Conservation (phyloP, 2,797 vertebrate species). For the Epinephelus malabaricus region DNA sequence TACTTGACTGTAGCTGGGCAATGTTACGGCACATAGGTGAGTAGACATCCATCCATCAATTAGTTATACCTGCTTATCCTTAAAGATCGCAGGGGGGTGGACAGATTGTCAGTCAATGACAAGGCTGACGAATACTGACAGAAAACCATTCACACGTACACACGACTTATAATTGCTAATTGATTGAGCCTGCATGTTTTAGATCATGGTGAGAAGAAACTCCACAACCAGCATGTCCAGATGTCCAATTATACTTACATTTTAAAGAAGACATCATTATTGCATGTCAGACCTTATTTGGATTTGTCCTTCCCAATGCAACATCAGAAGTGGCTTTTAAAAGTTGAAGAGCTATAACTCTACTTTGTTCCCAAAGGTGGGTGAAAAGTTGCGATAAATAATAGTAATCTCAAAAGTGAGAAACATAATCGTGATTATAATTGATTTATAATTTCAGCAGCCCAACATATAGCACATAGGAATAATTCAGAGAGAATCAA, state of each 20-base stretch:
- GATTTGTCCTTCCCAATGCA: neutral
- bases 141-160: neutral
- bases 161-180: neutral
- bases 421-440: conserved; percentile 64
- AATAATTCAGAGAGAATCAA: conserved; percentile 6
- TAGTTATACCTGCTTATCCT: neutral
- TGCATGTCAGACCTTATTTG: neutral
- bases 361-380: conserved; percentile 1
- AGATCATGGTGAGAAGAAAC: neutral
- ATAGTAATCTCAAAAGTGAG: conserved; percentile 17
- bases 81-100: no score
- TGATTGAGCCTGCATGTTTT: neutral
- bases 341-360: neutral
- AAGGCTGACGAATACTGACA: neutral
- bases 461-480: conserved; percentile 11
- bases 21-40: rapidly evolving
- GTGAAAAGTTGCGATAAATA: neutral
- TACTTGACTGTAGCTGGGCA: no score
- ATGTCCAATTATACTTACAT: neutral
- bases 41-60: neutral
- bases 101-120: no score
- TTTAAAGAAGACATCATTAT: neutral
- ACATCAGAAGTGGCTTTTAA: neutral
- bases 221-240: neutral
- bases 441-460: conserved; percentile 37